Evolutionary conservation across 2,888 invertebrate species (phyloP).

Genomic region (Notodonta ziczac): DNA sequence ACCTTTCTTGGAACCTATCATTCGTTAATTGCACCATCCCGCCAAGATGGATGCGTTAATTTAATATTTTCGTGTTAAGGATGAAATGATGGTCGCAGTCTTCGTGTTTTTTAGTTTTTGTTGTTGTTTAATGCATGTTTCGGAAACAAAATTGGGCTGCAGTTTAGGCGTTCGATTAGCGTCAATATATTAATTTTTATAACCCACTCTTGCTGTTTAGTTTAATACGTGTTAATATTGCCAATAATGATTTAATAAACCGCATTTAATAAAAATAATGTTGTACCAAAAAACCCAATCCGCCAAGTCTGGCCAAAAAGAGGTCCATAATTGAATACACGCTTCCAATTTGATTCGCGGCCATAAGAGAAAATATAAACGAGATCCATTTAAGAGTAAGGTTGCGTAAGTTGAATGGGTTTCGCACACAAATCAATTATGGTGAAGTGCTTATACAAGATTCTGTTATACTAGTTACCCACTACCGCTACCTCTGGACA

Average conservation of each 20-base stretch:
- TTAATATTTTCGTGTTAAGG: slow-evolving; percentile 3
- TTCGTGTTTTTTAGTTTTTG: neutral
- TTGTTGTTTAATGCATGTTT: neutral
- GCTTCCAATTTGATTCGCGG: neutral
- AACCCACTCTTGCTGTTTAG: too few relatives aligned
- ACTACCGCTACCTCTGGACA: too few relatives aligned
- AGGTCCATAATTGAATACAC: neutral
- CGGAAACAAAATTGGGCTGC: neutral
- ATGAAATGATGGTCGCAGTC: neutral
- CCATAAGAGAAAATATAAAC: neutral
- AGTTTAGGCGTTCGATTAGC: neutral
- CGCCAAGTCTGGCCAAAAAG: neutral
- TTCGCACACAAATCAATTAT: too few relatives aligned
- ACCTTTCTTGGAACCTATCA: slow-evolving; percentile 8
- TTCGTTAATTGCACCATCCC: slow-evolving; percentile 3
- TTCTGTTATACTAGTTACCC: too few relatives aligned
- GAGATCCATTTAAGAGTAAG: neutral
- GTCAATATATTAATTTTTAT: neutral
- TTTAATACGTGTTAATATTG: too few relatives aligned
- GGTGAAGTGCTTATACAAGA: too few relatives aligned
- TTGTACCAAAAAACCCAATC: neutral
- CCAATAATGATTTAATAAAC: neutral
- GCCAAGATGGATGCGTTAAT: neutral
- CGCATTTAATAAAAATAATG: neutral
- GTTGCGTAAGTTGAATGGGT: neutral